A percentile compares a stretch with the other conserved stretches of the same genome.
Evolutionary conservation across 2,888 invertebrate genomes (phyloP).

Genomic region (Cordylochernes scorpioides): DNA sequence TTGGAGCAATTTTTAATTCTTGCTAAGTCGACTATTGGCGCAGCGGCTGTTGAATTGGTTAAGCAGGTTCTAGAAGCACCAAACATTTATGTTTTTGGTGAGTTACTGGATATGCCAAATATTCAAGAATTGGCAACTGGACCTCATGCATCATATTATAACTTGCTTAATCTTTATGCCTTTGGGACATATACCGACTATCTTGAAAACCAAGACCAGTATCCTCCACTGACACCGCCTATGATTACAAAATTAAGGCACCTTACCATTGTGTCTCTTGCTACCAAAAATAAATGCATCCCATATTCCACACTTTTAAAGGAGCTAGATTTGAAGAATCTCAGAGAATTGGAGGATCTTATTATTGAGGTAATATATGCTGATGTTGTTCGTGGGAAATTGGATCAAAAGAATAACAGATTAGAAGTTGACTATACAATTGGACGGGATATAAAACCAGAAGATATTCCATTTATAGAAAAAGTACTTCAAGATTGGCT

Average conservation of each 20-base stretch:
- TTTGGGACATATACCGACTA: conserved; percentile 83
- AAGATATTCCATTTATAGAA: conserved; percentile 52
- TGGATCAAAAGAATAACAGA: conserved; percentile 78
- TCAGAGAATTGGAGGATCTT: conserved; percentile 75
- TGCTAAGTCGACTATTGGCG: conserved; percentile 65
- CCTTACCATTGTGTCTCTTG: conserved; percentile 71
- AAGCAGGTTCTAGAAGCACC: conserved; percentile 74
- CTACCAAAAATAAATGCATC: conserved; percentile 66
- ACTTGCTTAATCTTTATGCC: conserved; percentile 69
- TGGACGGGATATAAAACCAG: conserved; percentile 61
- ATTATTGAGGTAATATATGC: conserved; percentile 97
- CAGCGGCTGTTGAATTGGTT: conserved; percentile 61
- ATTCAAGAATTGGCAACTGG: too few species aligned
- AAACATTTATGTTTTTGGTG: conserved; percentile 79
- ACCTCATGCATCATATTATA: conserved; percentile 40
- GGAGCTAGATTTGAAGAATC: conserved; percentile 67
- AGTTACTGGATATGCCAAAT: conserved; percentile 68
- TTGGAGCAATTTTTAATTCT: conserved; percentile 68
- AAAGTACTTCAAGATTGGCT: conserved; percentile 25
- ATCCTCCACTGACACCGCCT: conserved; percentile 44
- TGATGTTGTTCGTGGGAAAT: conserved; percentile 78
- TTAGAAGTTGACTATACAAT: conserved; percentile 80
- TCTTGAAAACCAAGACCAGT: conserved; percentile 31
- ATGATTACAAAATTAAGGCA: conserved; percentile 78
- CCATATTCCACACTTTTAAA: conserved; percentile 56